Percentiles rank a stretch among this genome's conserved stretches.
phyloP scores from a whole-genome alignment of 2,797 vertebrate species.

The Thaleichthys pacificus region DNA sequence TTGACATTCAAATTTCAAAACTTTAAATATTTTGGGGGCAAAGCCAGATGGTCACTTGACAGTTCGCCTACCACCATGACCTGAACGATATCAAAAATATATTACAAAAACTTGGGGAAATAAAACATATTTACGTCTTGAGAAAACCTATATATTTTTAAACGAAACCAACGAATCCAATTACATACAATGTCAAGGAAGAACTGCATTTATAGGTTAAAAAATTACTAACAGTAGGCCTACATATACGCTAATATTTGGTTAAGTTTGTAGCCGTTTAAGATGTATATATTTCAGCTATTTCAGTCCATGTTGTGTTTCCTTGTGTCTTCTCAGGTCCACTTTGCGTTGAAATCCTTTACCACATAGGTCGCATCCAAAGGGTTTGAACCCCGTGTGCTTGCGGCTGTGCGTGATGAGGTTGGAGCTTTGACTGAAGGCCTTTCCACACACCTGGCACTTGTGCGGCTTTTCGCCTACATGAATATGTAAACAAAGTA shows the following conservation, averaged over 20 bases:
- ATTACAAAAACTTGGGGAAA: background rate
- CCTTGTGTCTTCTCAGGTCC: conserved; percentile 94
- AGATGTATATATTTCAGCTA: conserved; percentile 36
- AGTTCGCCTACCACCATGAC: too few relatives aligned
- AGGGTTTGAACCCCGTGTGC: conserved; percentile 98
- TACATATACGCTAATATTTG: background rate
- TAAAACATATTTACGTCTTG: background rate
- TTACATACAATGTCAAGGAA: background rate
- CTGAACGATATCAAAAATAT: background rate
- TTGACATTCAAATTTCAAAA: too few relatives aligned
- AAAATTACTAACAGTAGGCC: background rate
- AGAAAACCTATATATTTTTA: background rate
- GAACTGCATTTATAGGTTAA: background rate
- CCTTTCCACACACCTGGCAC: conserved; percentile 98
- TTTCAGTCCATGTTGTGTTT: conserved; percentile 95
- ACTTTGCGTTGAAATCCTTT: conserved; percentile 99
- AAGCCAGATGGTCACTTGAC: too few relatives aligned
- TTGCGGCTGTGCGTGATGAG: conserved; percentile 98
- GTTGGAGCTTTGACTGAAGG: conserved; percentile 99
- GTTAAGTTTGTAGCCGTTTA: background rate
- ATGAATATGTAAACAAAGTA: conserved; percentile 16
- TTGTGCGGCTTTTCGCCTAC: conserved; percentile 96
- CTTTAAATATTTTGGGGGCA: too few relatives aligned
- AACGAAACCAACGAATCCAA: background rate
- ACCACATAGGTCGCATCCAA: conserved; percentile 93